Conservation (phyloP, 2,113 vertebrate genomes). For the Silurus meridionalis region DNA sequence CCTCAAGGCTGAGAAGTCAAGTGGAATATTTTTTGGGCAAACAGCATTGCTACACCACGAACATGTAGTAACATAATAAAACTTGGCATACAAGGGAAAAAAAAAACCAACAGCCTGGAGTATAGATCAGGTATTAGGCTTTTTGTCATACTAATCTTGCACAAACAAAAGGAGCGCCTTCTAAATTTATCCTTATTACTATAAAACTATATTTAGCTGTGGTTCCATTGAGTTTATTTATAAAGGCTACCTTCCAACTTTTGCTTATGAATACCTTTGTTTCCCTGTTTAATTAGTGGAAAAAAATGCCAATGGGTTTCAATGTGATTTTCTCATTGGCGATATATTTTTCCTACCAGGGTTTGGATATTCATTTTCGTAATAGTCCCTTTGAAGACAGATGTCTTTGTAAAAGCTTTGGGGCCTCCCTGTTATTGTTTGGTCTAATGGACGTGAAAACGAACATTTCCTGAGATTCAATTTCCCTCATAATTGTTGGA, state of each 20-base stretch:
- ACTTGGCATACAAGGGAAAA: neutral
- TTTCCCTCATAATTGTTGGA: constrained; percentile 99
- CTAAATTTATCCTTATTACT: constrained; percentile 22
- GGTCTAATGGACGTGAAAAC: constrained; percentile 87
- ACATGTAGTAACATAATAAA: neutral
- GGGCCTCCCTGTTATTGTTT: constrained; percentile 85
- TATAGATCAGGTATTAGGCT: constrained; percentile 11
- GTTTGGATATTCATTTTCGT: constrained; percentile 70
- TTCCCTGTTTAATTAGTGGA: constrained; percentile 45
- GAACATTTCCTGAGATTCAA: constrained; percentile 98
- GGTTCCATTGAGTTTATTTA: constrained; percentile 21
- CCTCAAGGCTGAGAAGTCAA: constrained; percentile 35
- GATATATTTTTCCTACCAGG: constrained; percentile 56
- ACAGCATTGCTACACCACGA: constrained; percentile 7
- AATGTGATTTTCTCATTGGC: constrained; percentile 64
- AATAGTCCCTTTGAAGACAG: constrained; percentile 73
- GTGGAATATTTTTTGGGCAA: constrained; percentile 5
- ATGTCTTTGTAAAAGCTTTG: constrained; percentile 76
- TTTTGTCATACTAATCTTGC: neutral
- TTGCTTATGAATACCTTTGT: constrained; percentile 53
- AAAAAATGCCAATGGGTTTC: constrained; percentile 47
- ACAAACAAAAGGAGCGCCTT: neutral
- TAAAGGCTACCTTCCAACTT: constrained; percentile 42
- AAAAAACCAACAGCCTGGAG: neutral
- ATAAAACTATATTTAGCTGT: neutral